These are phyloP conservation scores for Anseranas semipalmata DNA, from an alignment of 2,113 vertebrate genomes.

Conservation along the genomic window DNA sequence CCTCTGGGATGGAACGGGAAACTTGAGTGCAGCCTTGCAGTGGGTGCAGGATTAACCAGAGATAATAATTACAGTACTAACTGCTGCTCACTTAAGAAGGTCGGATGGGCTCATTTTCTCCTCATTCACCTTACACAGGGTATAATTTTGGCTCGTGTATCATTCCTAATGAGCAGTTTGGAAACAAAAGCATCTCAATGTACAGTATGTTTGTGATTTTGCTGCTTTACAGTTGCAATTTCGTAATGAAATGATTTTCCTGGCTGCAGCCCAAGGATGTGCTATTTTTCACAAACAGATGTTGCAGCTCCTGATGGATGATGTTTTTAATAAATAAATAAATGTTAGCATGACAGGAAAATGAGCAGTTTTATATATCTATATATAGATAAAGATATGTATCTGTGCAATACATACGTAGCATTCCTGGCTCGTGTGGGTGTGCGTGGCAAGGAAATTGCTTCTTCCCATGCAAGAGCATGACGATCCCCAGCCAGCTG, in stretches of 20 bases:
- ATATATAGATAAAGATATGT: too few species aligned
- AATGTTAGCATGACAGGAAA: background rate
- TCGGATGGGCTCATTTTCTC: background rate
- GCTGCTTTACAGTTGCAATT: slow-evolving; percentile 35
- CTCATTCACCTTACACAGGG: slow-evolving; percentile 49
- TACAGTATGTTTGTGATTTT: slow-evolving; percentile 54
- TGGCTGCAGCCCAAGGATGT: slow-evolving; percentile 64
- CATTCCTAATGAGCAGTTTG: slow-evolving; percentile 67
- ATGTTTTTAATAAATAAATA: slow-evolving; percentile 41
- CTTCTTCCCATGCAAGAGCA: background rate
- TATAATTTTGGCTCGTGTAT: slow-evolving; percentile 43
- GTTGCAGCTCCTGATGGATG: slow-evolving; percentile 56
- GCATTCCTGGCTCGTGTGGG: background rate
- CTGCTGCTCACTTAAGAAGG: background rate
- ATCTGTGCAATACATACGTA: background rate
- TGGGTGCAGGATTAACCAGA: background rate
- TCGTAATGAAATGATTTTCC: slow-evolving; percentile 26
- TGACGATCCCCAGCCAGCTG: fast-evolving
- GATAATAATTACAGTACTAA: background rate
- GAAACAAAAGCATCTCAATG: slow-evolving; percentile 60
- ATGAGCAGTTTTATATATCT: background rate
- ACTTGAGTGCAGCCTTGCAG: background rate
- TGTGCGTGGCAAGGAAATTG: background rate
- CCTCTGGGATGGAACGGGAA: slow-evolving; percentile 46
- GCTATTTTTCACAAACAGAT: slow-evolving; percentile 58